Evolutionary conservation across 2,888 invertebrate genomes (phyloP).

Genomic region (Cetonia aurata): DNA sequence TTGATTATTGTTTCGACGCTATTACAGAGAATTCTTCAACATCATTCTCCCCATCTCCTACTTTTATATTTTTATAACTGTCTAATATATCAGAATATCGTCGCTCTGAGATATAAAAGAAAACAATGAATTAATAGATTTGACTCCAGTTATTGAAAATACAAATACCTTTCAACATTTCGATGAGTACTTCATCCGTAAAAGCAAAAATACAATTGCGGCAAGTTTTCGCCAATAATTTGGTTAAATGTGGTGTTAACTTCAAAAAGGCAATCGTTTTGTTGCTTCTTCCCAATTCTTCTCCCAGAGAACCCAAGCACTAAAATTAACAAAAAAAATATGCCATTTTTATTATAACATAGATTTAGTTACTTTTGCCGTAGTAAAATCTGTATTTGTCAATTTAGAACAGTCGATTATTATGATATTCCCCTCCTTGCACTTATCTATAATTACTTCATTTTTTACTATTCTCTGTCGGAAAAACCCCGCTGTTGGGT

Average conservation of each 20-base stretch:
- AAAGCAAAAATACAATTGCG: constrained; percentile 43
- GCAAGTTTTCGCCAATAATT: constrained; percentile 45
- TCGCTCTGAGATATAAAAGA: constrained; percentile 33
- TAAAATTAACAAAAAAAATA: constrained; percentile 47
- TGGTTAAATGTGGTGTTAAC: constrained; percentile 45
- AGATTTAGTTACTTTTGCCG: constrained; percentile 73
- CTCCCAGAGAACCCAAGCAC: constrained; percentile 58
- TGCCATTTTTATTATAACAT: neutral
- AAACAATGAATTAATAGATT: neutral
- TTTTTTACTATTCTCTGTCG: constrained; percentile 67
- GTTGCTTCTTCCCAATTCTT: constrained; percentile 55
- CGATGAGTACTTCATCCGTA: constrained; percentile 42
- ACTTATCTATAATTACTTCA: constrained; percentile 59
- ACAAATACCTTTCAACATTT: constrained; percentile 42
- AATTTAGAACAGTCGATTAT: constrained; percentile 76
- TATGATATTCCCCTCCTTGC: constrained; percentile 63
- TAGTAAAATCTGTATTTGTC: constrained; percentile 76
- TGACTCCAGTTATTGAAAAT: neutral
- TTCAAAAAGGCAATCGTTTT: constrained; percentile 56
- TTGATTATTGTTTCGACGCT: neutral
- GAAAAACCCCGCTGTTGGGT: constrained; percentile 72
- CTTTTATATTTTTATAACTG: constrained; percentile 42
- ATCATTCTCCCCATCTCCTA: neutral
- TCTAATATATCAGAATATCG: constrained; percentile 43
- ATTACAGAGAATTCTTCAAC: constrained; percentile 8